Percentiles rank a stretch among this genome's conserved stretches.
Evolutionary conservation across 2,797 vertebrate species (phyloP).

Genomic region (Thaleichthys pacificus): DNA sequence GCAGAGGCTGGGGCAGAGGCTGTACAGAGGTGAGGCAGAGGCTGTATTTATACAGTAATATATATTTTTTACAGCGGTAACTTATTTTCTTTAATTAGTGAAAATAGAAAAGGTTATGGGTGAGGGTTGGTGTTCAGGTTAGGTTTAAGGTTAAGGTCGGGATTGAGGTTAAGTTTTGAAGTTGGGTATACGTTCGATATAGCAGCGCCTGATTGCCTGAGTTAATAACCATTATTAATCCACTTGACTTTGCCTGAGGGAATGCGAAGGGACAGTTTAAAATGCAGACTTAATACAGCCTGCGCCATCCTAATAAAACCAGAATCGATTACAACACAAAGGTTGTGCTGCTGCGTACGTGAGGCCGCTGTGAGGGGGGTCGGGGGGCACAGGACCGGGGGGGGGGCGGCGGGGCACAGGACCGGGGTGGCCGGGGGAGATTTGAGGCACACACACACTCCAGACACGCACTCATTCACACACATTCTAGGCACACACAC

Average conservation of each 20-base stretch:
- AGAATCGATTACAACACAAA: neutral
- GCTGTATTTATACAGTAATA: too few relatives aligned
- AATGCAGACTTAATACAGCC: too few relatives aligned
- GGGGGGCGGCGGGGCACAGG: conserved; percentile 7
- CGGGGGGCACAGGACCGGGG: conserved; percentile 20
- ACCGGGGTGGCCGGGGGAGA: too few relatives aligned
- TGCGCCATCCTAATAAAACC: too few relatives aligned
- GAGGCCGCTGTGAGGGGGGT: too few relatives aligned
- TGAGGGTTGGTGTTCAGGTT: neutral
- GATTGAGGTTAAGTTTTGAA: neutral
- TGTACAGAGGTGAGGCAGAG: neutral
- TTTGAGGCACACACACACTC: too few relatives aligned
- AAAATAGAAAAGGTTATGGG: neutral
- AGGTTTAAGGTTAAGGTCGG: neutral
- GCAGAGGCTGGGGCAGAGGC: too few relatives aligned
- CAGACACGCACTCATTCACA: too few relatives aligned
- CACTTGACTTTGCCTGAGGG: too few relatives aligned
- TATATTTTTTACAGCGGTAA: too few relatives aligned
- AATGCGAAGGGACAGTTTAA: too few relatives aligned
- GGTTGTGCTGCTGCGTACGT: neutral
- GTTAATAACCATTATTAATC: neutral
- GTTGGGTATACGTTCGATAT: neutral
- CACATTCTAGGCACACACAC: too few relatives aligned
- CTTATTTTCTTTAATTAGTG: neutral
- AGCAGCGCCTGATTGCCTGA: neutral